These are phyloP conservation scores for Gambusia holbrooki DNA, from an alignment of 2,113 vertebrate species.

Conservation along the genomic window DNA sequence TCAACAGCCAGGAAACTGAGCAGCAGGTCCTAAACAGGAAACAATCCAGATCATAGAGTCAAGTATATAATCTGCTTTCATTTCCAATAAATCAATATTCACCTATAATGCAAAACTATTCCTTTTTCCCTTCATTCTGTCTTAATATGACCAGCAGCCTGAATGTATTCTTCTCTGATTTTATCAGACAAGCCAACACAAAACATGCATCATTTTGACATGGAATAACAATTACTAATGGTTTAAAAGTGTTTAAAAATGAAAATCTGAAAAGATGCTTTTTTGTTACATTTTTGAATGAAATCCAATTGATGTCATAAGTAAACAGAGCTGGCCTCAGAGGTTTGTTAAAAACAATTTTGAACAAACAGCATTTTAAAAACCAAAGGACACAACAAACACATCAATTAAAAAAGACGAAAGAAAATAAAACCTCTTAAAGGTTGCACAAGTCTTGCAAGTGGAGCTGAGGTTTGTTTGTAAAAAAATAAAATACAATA, in stretches of 20 bases:
- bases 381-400: not conserved
- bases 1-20: slow-evolving; percentile 83
- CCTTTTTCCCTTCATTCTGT: too few species aligned
- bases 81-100: not conserved
- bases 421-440: too few species aligned
- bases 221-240: too few species aligned
- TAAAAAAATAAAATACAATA: too few species aligned
- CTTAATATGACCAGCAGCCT: not conserved
- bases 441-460: too few species aligned
- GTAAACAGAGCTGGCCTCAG: not conserved
- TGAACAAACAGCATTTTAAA: not conserved
- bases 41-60: not conserved
- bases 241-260: too few species aligned
- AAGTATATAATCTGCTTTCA: slow-evolving; percentile 5
- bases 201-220: too few species aligned
- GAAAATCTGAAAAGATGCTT: too few species aligned
- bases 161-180: not conserved
- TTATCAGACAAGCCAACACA: too few species aligned
- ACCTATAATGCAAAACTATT: not conserved
- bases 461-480: too few species aligned
- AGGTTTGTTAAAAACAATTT: not conserved
- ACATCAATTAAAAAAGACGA: not conserved
- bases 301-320: not conserved
- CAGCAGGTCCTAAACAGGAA: slow-evolving; percentile 64
- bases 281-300: not conserved